These are phyloP conservation scores for Drosophila bunnanda DNA, from an alignment of 2,888 invertebrate genomes.

Conservation along the genomic window DNA sequence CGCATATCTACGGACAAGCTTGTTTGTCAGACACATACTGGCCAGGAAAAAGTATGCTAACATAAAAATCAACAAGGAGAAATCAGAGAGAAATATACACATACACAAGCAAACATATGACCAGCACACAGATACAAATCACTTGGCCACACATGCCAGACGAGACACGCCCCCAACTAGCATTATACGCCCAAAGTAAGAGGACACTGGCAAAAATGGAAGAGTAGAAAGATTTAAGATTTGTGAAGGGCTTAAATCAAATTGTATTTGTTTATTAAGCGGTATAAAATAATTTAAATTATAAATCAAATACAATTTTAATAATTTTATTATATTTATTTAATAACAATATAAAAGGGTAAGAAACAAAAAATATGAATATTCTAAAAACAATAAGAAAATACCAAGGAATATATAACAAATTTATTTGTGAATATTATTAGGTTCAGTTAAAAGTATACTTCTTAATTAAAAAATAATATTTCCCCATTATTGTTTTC, in stretches of 20 bases:
- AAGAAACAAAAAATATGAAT: too few species aligned
- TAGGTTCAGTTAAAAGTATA: too few species aligned
- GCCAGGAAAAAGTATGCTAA: constrained; percentile 36
- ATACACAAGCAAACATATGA: constrained; percentile 34
- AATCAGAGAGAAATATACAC: constrained; percentile 57
- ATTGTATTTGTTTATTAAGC: accelerated
- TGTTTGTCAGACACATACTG: constrained; percentile 22
- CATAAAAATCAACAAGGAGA: constrained; percentile 73
- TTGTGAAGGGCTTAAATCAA: background rate
- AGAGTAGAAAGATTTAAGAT: background rate
- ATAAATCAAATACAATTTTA: background rate
- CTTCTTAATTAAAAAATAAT: background rate
- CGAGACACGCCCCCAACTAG: constrained; percentile 9
- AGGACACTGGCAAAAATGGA: background rate
- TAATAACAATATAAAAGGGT: background rate
- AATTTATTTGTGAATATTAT: background rate
- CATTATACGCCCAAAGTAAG: background rate
- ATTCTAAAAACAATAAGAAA: too few species aligned
- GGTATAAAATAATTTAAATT: background rate
- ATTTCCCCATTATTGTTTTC: background rate
- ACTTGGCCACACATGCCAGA: constrained; percentile 66
- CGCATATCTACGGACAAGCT: constrained; percentile 22
- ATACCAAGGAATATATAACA: too few species aligned
- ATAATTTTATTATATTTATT: background rate
- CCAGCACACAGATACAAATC: constrained; percentile 51